phyloP scores from a whole-genome alignment of 1,140 invertebrate genomes.

The Drosophila littoralis region DNA sequence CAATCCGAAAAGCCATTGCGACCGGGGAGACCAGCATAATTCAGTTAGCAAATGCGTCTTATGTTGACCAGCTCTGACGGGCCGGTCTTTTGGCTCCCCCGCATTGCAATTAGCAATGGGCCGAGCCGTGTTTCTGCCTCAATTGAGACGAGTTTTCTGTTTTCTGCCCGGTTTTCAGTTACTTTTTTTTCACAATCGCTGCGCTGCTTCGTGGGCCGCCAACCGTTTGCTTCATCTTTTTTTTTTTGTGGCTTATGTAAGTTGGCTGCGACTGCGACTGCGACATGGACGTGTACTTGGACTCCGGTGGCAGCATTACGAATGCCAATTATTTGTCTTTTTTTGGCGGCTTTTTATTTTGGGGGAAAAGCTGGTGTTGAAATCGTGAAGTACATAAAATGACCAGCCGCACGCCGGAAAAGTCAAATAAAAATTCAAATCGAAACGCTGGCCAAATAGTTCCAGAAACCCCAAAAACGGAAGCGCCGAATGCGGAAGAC shows the following conservation, averaged over 20 bases:
- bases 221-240: slow-evolving; percentile 29
- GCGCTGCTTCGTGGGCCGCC: slow-evolving; percentile 2
- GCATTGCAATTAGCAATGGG: slow-evolving; percentile 65
- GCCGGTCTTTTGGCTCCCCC: background rate
- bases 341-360: slow-evolving; percentile 27
- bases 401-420: slow-evolving; percentile 45
- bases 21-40: slow-evolving; percentile 37
- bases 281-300: slow-evolving; percentile 26
- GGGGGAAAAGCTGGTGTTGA: slow-evolving; percentile 32
- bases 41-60: slow-evolving; percentile 12
- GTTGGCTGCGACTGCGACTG: background rate
- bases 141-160: slow-evolving; percentile 53
- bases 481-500: slow-evolving; percentile 68
- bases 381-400: slow-evolving; percentile 16
- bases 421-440: slow-evolving; percentile 32
- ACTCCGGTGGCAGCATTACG: slow-evolving; percentile 37
- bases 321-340: slow-evolving; percentile 57
- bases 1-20: slow-evolving; percentile 20
- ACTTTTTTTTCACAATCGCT: slow-evolving; percentile 33
- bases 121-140: slow-evolving; percentile 61
- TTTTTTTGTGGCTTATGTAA: slow-evolving; percentile 46
- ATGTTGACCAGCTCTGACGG: background rate
- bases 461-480: slow-evolving; percentile 55
- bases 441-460: slow-evolving; percentile 1
- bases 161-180: slow-evolving; percentile 4